Evolutionary conservation across 2,113 vertebrate species (phyloP).

Genomic region (Corynorhinus townsendii): DNA sequence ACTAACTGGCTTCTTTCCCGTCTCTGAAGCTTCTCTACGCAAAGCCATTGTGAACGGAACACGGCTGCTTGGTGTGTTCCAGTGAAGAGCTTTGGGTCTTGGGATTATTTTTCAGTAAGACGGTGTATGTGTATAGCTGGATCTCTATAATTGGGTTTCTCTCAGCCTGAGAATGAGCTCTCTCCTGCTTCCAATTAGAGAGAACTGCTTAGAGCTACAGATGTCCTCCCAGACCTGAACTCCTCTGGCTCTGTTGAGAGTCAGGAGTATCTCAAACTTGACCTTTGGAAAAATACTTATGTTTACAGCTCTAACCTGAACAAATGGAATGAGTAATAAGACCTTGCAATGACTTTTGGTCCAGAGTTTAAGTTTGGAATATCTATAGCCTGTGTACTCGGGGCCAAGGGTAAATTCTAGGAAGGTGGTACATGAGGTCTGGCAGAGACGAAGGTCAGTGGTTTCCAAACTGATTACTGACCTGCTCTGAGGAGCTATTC

Average conservation of each 20-base stretch:
- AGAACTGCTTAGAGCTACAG: neutral
- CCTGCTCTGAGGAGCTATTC: neutral
- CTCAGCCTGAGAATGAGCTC: neutral
- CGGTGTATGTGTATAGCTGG: neutral
- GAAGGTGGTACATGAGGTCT: neutral
- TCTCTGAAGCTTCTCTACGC: neutral
- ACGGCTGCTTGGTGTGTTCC: neutral
- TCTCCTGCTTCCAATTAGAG: neutral
- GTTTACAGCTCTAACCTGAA: neutral
- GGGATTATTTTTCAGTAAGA: neutral
- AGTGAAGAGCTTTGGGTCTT: neutral
- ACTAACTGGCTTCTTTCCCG: neutral
- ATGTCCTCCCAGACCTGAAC: neutral
- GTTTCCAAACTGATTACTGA: neutral
- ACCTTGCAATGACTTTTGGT: neutral
- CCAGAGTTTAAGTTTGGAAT: neutral
- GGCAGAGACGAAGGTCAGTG: neutral
- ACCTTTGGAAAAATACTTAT: slow-evolving; percentile 14
- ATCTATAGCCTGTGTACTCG: neutral
- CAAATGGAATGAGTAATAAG: neutral
- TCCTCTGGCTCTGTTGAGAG: neutral
- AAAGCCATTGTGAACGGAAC: neutral
- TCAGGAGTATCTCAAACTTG: neutral
- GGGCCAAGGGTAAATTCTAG: neutral
- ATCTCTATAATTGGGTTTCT: neutral